phyloP scores from a whole-genome alignment of 2,113 vertebrate genomes.

The Peromyscus maniculatus region DNA sequence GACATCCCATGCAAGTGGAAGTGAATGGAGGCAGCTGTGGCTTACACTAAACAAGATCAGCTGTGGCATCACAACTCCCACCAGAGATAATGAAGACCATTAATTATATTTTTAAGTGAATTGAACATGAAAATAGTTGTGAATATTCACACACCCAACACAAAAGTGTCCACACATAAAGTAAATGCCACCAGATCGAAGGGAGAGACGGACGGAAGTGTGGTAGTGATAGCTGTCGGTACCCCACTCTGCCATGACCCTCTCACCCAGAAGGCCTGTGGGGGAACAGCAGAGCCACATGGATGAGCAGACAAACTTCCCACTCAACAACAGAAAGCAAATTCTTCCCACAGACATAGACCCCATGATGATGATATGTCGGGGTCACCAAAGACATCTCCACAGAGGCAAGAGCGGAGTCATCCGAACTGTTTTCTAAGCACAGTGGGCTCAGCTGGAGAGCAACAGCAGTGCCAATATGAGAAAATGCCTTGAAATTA shows the following conservation, averaged over 20 bases:
- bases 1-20: not conserved
- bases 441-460: not conserved
- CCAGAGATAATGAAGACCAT: not conserved
- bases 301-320: not conserved
- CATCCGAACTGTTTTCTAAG: not conserved
- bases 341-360: not conserved
- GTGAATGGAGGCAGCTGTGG: not conserved
- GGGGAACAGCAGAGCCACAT: not conserved
- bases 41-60: not conserved
- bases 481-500: not conserved
- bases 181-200: not conserved
- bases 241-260: no score
- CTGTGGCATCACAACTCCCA: not conserved
- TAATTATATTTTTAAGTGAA: not conserved
- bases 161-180: not conserved
- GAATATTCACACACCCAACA: not conserved
- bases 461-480: not conserved
- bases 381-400: not conserved
- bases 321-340: not conserved
- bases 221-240: not conserved
- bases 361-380: not conserved
- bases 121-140: not conserved
- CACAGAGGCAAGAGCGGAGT: not conserved
- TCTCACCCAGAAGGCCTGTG: not conserved
- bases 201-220: no score